Percentiles rank a stretch among this genome's conserved stretches.
Conservation (phyloP, 2,113 vertebrate species). For the Leucopternis melanops region DNA sequence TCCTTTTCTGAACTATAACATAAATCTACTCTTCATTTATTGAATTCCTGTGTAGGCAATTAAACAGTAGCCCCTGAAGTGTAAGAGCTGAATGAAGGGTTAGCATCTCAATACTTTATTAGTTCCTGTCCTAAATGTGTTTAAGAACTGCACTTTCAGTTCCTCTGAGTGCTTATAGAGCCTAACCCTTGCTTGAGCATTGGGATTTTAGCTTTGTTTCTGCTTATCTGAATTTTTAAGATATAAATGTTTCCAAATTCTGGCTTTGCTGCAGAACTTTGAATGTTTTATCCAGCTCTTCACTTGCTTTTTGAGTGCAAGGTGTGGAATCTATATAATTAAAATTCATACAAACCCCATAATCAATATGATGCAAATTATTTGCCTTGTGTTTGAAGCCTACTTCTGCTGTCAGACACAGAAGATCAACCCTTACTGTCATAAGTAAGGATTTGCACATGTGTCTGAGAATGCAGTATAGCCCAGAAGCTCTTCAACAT, state of each 20-base stretch:
- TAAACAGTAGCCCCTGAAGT: background rate
- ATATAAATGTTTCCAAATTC: background rate
- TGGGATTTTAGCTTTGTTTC: background rate
- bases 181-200: background rate
- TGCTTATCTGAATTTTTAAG: background rate
- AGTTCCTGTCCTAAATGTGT: background rate
- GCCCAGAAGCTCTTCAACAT: conserved; percentile 6
- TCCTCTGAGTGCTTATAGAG: background rate
- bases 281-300: background rate
- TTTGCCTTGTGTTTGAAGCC: background rate
- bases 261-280: background rate
- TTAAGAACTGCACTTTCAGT: background rate
- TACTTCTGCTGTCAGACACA: background rate
- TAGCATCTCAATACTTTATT: background rate
- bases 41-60: background rate
- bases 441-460: background rate
- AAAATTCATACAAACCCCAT: background rate
- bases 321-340: background rate
- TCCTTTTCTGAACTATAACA: background rate
- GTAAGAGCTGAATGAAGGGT: background rate
- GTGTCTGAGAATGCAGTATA: background rate
- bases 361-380: background rate
- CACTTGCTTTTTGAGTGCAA: background rate
- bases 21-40: background rate
- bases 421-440: background rate